Evolutionary conservation across 2,113 vertebrate genomes (phyloP).

Genomic region (Oncorhynchus keta): DNA sequence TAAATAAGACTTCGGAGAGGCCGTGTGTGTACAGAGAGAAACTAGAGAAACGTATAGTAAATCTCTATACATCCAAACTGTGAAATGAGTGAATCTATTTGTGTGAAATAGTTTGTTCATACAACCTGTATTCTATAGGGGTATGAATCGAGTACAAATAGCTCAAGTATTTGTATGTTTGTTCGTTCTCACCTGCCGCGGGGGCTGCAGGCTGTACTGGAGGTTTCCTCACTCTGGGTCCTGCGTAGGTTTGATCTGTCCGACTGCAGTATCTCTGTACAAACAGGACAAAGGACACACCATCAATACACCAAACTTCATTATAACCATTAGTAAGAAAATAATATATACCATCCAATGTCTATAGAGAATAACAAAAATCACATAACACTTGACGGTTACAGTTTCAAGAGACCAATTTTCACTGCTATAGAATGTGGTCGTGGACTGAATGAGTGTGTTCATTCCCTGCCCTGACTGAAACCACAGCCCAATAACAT

Average conservation of each 20-base stretch:
- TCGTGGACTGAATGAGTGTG: background rate
- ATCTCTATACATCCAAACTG: no score
- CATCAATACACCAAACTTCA: conserved; percentile 2
- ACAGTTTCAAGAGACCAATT: no score
- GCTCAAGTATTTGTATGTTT: background rate
- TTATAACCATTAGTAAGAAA: no score
- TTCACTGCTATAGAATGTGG: no score
- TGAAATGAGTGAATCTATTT: no score
- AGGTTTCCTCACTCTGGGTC: conserved; percentile 39
- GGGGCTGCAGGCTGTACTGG: conserved; percentile 31
- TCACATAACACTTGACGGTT: no score
- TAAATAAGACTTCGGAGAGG: conserved; percentile 11
- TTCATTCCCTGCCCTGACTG: conserved; percentile 22
- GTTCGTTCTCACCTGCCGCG: conserved; percentile 47
- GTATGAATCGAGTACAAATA: no score
- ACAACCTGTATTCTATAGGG: no score
- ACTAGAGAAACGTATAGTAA: no score
- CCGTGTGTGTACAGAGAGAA: background rate
- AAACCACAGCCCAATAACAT: conserved; percentile 43
- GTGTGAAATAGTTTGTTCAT: no score
- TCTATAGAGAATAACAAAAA: background rate
- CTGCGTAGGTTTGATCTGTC: conserved; percentile 65
- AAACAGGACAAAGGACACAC: conserved; percentile 21
- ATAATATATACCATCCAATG: background rate
- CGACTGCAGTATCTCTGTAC: conserved; percentile 67